A percentile compares a stretch with the other conserved stretches of the same genome.
Conservation (phyloP, 92 coral and sea anemone genomes). For the Galaxea fascicularis region DNA sequence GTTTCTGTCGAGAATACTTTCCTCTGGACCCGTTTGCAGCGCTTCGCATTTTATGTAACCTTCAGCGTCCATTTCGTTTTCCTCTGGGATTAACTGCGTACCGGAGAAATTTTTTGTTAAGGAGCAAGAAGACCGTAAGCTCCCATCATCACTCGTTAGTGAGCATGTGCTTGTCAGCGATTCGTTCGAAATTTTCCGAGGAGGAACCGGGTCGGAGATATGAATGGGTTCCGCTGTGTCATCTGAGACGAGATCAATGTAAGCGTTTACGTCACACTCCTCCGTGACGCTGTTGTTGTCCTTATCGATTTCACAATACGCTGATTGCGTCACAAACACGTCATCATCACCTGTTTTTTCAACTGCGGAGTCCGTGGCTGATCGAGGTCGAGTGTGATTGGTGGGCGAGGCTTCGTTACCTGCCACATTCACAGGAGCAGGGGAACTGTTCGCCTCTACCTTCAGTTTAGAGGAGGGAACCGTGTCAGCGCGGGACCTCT, state of each 20-base stretch:
- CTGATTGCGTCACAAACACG: constrained; percentile 8
- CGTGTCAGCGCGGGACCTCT: constrained; percentile 14
- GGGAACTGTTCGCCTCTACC: neutral
- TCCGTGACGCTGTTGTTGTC: neutral
- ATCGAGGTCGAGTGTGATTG: neutral
- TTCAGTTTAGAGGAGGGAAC: neutral
- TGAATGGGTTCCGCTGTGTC: constrained; percentile 77
- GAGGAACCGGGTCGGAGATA: constrained; percentile 73
- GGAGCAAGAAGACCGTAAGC: constrained; percentile 20
- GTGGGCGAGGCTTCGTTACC: neutral
- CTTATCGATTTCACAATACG: constrained; percentile 2
- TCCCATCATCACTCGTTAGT: constrained; percentile 22
- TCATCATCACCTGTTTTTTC: constrained; percentile 36
- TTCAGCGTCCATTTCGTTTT: constrained; percentile 52
- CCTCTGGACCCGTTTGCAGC: constrained; percentile 32
- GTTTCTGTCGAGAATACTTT: constrained; percentile 17
- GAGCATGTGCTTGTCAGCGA: constrained; percentile 23
- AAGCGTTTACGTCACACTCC: constrained; percentile 45
- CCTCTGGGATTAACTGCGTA: constrained; percentile 37
- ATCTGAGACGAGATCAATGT: constrained; percentile 76
- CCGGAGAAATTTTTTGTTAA: constrained; percentile 4
- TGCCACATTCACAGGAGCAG: neutral
- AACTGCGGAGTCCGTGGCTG: constrained; percentile 30
- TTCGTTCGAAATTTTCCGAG: constrained; percentile 38
- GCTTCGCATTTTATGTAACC: constrained; percentile 45